These are phyloP conservation scores for Scatophagus argus DNA, from an alignment of 2,113 vertebrate genomes.

Conservation along the genomic window DNA sequence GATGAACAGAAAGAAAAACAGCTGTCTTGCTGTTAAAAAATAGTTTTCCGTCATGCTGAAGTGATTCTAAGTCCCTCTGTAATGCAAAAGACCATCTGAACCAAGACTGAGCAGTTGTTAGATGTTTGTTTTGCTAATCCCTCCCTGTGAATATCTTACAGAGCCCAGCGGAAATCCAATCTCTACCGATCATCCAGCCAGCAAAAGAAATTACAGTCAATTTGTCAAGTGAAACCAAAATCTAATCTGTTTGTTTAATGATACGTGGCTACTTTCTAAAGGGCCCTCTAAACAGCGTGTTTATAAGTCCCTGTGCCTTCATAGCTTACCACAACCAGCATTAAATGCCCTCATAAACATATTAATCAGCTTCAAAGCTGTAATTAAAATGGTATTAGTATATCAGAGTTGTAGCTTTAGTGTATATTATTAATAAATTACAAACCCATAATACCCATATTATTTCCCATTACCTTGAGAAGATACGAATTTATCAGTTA, in stretches of 20 bases:
- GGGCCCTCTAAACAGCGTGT: slow-evolving; percentile 47
- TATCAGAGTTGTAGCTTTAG: background rate
- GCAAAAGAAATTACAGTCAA: slow-evolving; percentile 69
- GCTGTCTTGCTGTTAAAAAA: background rate
- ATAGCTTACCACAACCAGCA: slow-evolving; percentile 49
- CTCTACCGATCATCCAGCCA: slow-evolving; percentile 65
- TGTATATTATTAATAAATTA: background rate
- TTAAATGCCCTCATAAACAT: slow-evolving; percentile 40
- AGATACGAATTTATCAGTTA: background rate
- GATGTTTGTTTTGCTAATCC: slow-evolving; percentile 59
- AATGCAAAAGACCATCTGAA: slow-evolving; percentile 26
- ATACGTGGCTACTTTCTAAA: slow-evolving; percentile 50
- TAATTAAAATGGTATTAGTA: slow-evolving; percentile 4
- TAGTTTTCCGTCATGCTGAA: slow-evolving; percentile 7
- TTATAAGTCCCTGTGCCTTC: slow-evolving; percentile 36
- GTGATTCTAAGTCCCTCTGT: slow-evolving; percentile 15
- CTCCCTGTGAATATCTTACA: slow-evolving; percentile 47
- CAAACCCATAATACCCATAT: background rate
- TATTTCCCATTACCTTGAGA: background rate
- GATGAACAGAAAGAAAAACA: slow-evolving; percentile 25
- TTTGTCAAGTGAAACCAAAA: slow-evolving; percentile 75
- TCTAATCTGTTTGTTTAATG: slow-evolving; percentile 77
- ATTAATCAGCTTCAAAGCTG: slow-evolving; percentile 14
- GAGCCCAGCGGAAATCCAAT: slow-evolving; percentile 64
- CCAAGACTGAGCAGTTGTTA: slow-evolving; percentile 38